phyloP scores from a whole-genome alignment of 1,140 invertebrate species.

The Holotrichia oblita region DNA sequence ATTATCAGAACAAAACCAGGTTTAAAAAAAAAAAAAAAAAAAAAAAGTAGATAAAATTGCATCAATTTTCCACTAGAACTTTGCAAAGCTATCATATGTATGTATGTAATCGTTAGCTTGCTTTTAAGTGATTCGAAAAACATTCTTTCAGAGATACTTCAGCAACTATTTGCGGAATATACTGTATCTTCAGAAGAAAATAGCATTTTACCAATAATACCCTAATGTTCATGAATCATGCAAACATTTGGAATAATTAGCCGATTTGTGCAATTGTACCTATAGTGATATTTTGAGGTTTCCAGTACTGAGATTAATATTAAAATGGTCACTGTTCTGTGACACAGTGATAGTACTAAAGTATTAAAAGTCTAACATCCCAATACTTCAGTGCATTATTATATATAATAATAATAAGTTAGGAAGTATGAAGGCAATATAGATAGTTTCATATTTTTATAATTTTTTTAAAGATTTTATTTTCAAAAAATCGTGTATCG shows the following conservation, averaged over 20 bases:
- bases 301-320: constrained; percentile 58
- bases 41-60: no score
- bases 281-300: constrained; percentile 32
- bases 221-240: constrained; percentile 9
- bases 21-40: no score
- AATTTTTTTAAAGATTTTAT: constrained; percentile 53
- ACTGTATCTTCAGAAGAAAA: no score
- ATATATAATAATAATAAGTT: constrained; percentile 59
- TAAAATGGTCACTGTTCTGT: constrained; percentile 57
- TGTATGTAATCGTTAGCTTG: no score
- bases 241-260: neutral
- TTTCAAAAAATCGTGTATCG: constrained; percentile 42
- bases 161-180: no score
- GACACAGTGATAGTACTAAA: constrained; percentile 61
- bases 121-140: no score
- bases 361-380: constrained; percentile 62
- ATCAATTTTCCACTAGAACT: no score
- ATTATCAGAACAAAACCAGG: no score
- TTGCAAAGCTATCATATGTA: no score
- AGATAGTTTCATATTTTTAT: constrained; percentile 61
- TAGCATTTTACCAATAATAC: neutral
- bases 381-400: constrained; percentile 62
- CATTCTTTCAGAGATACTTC: no score
- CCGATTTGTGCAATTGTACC: constrained; percentile 11
- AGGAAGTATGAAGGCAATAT: constrained; percentile 62